Conservation (phyloP, 2,113 vertebrate species). For the Corythaeola cristata region DNA sequence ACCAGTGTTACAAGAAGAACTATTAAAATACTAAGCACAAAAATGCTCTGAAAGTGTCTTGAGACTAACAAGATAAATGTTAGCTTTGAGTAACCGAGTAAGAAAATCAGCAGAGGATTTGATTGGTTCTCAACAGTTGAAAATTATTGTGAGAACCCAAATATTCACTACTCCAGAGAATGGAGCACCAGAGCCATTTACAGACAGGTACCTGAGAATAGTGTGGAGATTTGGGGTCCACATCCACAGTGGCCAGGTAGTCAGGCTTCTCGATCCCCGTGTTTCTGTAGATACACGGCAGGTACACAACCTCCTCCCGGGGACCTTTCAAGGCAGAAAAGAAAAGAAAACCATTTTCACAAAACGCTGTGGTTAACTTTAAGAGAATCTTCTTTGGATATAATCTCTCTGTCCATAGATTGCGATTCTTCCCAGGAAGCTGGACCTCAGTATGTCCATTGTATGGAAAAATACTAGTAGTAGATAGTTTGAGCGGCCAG, state of each 20-base stretch:
- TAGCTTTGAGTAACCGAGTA: not conserved
- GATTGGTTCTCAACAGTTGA: not conserved
- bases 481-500: not conserved
- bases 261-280: conserved; percentile 82
- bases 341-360: not conserved
- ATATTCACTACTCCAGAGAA: no score
- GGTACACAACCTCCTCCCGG: conserved; percentile 87
- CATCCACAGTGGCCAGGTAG: conserved; percentile 92
- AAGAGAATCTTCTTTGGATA: not conserved
- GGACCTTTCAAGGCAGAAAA: conserved; percentile 74
- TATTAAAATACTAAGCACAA: not conserved
- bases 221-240: conserved; percentile 81
- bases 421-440: not conserved
- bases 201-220: conserved; percentile 82
- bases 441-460: no score
- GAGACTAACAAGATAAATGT: not conserved
- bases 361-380: not conserved
- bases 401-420: not conserved
- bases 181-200: accelerated
- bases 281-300: conserved; percentile 92
- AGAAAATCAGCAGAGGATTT: not conserved
- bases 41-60: not conserved
- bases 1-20: not conserved
- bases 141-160: not conserved
- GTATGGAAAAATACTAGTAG: not conserved